Evolutionary conservation across 2,113 vertebrate genomes (phyloP), one percentile per base, ranked within the genome.

Genomic region (Pseudorhombus dupliciocellatus): DNA sequence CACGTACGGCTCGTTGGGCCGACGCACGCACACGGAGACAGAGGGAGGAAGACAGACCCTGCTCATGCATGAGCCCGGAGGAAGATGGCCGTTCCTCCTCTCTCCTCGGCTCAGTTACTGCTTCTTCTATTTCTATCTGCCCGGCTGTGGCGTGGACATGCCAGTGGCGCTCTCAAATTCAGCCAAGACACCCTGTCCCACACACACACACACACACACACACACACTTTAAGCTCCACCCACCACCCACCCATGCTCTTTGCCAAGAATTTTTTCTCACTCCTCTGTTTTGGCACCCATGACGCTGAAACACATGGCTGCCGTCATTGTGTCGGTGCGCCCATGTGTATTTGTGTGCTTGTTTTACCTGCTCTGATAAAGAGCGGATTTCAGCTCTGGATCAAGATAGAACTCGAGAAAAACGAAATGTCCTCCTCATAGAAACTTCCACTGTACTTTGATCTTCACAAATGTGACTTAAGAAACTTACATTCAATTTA

Each of bases 101-200:
- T 80, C 50, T 59, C 54, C 48, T 11, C 56, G 82, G 74, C 65
- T 89, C 77, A 80, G 84, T 92, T 93, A 82, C 92, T 80, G 55
- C 58, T 83, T 70, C 30, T 26, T 80, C 91, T 93, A 93, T 93
- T 94, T 93, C 80, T 64, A 85, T 85, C 84, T 68, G 81, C 86
- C 86, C 87, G 87, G 88, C 88, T 90, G 84, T 28, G 66, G 73
- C 71, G 57, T 57, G 64, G 72, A 51, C 76, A 84, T 91, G 87
- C 81, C 88, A 69, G 58, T 73, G 66, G 80, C 66, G 25, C 68
- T 84, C 87, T 90, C 83, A 78, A 77, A 86, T 90, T 90, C 77
- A 83, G 83, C 72, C 66, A 72, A 84, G 75, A 77, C 48, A n/a
- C 21, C 34, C 44, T 46, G 52, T 48, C 22, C 28, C 25, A 26